Base-by-base conservation (phyloP, 2,113 vertebrate species). In the Sarotherodon lohbergeri region DNA sequence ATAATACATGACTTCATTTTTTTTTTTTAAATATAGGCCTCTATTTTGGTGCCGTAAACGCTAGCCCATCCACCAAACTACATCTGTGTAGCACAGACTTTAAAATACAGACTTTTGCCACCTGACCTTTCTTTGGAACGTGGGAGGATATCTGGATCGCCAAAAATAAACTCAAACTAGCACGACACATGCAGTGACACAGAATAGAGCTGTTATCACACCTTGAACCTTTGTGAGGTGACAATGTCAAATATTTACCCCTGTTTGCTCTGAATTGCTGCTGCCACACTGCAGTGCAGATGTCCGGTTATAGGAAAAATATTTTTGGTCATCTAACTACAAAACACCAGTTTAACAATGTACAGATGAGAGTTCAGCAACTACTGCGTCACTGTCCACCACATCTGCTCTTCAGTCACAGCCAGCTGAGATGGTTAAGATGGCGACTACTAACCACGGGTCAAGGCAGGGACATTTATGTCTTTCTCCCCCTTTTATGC, bases 131-230 rank as follows among this genome's bases (percentile, higher is more conserved):
- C 76, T 43, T 50, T 71, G 82, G 80, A 89, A 85, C 32, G 55
- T 83, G 48, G 32, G 61, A 80, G 54, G 81, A 80, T 90, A 80
- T 22, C 11, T 7, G 24, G 48, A 80, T 48, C n/a, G 50, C 27
- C 24, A 17, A 61, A 83, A 90, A 85, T 83, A 83, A 85, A 87
- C 68, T 83, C 48, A 10, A 71, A 73, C 36, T 80, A 87, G 89
- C 80, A 85, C 2, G 46, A 48, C 59, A 90, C 46, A 89, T 41
- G 81, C 66, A 89, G 88, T 82, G 52, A 80, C 56, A 29, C 59
- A 91, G 36, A 63, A 83, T 80, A 11, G 7, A 27, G 17, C 43
- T 50, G 55, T 85, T 90, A 90, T 83, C 86, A 85, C 63, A 84
- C 13, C 19, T 6, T 36, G 56, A 81, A 34, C 55, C 50, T 24